Conservation (phyloP, 1,140 invertebrate genomes). For the Drosophila willistoni region DNA sequence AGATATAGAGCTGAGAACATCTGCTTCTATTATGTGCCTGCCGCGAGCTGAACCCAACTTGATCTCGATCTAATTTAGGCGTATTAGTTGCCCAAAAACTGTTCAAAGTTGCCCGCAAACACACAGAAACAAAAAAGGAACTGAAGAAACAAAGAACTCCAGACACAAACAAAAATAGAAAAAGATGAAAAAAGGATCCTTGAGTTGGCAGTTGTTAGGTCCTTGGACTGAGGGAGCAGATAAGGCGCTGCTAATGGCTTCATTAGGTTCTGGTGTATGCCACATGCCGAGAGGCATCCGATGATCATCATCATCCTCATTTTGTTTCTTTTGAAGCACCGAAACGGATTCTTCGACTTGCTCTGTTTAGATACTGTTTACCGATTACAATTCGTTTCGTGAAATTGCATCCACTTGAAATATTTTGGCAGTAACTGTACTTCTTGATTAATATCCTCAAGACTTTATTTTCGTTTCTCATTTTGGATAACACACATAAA, state of each 20-base stretch:
- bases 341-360: constrained; percentile 32
- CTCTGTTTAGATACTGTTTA: constrained; percentile 60
- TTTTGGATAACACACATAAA: constrained; percentile 32
- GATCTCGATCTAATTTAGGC: constrained; percentile 79
- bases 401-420: constrained; percentile 50
- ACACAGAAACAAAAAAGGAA: constrained; percentile 45
- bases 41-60: constrained; percentile 47
- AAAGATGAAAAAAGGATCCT: constrained; percentile 42
- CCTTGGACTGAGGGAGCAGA: constrained; percentile 38
- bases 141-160: not conserved
- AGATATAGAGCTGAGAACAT: constrained; percentile 36
- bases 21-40: constrained; percentile 58
- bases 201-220: constrained; percentile 34
- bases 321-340: constrained; percentile 64
- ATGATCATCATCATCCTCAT: constrained; percentile 49
- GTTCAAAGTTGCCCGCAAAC: constrained; percentile 55
- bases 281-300: constrained; percentile 69
- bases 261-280: constrained; percentile 69
- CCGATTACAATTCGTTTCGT: constrained; percentile 65
- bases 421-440: constrained; percentile 60
- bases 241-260: constrained; percentile 79
- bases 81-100: constrained; percentile 73
- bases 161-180: constrained; percentile 13
- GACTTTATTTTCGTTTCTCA: not conserved
- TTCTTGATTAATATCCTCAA: constrained; percentile 38